Evolutionary conservation across 2,888 invertebrate species (phyloP).

Genomic region (Scaeva pyrastri): DNA sequence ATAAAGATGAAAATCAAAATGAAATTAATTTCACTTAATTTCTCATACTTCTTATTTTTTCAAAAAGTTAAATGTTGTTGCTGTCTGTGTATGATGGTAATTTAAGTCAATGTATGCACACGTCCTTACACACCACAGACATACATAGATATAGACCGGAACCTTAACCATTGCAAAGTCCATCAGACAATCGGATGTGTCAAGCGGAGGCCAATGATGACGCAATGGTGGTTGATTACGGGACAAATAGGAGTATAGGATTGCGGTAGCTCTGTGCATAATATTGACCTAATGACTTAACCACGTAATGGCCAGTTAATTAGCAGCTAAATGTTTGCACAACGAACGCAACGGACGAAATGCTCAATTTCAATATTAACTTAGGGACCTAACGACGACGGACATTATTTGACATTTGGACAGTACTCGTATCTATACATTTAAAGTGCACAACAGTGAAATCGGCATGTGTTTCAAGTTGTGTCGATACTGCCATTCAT

Average conservation of each 20-base stretch:
- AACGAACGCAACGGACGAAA: constrained; percentile 43
- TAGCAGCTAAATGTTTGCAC: constrained; percentile 61
- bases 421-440: too few species aligned
- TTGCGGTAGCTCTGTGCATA: not conserved
- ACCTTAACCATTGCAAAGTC: constrained; percentile 1
- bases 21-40: constrained; percentile 58
- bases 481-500: not conserved
- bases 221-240: constrained; percentile 1
- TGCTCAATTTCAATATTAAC: constrained; percentile 63
- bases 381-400: not conserved
- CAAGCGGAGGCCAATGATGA: not conserved
- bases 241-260: constrained; percentile 21
- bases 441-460: not conserved
- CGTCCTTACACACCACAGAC: not conserved
- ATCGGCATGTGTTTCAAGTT: not conserved
- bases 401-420: constrained; percentile 14
- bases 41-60: not conserved
- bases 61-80: not conserved
- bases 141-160: constrained; percentile 23
- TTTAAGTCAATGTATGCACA: constrained; percentile 14
- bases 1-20: constrained; percentile 55
- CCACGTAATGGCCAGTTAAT: constrained; percentile 67
- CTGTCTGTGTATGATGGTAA: not conserved
- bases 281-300: constrained; percentile 56
- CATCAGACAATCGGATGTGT: constrained; percentile 1